Evolutionary conservation across 2,888 invertebrate species (phyloP).

Genomic region (Crossocerus cetratus): DNA sequence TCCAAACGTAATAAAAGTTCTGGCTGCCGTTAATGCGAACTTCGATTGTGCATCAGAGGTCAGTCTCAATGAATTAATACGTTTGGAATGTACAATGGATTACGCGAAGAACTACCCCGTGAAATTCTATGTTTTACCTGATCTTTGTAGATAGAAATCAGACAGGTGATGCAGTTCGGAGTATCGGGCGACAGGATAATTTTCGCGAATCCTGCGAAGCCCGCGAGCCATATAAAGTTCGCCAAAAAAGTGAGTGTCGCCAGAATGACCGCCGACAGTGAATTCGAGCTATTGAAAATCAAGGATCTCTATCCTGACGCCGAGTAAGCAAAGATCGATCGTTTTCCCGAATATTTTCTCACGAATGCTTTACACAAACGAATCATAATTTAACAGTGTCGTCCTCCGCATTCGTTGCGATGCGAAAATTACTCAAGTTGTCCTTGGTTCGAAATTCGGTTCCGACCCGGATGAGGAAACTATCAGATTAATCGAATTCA

Average conservation of each 20-base stretch:
- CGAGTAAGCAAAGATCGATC: slow-evolving; percentile 62
- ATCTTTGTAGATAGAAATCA: slow-evolving; percentile 78
- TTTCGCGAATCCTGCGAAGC: slow-evolving; percentile 81
- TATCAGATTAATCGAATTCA: slow-evolving; percentile 59
- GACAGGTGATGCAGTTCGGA: slow-evolving; percentile 77
- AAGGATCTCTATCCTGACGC: slow-evolving; percentile 78
- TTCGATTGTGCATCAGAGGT: slow-evolving; percentile 82
- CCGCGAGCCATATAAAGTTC: slow-evolving; percentile 78
- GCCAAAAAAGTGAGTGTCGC: slow-evolving; percentile 78
- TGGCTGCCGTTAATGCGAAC: slow-evolving; percentile 79
- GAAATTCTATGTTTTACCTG: neutral
- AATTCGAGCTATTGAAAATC: slow-evolving; percentile 80
- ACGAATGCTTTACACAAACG: no score
- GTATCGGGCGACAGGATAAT: slow-evolving; percentile 79
- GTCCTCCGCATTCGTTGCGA: slow-evolving; percentile 70
- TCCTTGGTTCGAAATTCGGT: slow-evolving; percentile 70
- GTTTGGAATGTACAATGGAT: neutral
- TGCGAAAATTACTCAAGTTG: slow-evolving; percentile 38
- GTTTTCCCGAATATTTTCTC: neutral
- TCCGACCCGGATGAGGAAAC: slow-evolving; percentile 67
- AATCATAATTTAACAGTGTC: slow-evolving; percentile 51
- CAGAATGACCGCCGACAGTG: slow-evolving; percentile 81
- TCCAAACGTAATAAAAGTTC: slow-evolving; percentile 72
- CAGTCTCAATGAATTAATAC: slow-evolving; percentile 19
- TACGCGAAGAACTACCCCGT: no score